Conservation (phyloP, 2,113 vertebrate species). For the Etia nguti region DNA sequence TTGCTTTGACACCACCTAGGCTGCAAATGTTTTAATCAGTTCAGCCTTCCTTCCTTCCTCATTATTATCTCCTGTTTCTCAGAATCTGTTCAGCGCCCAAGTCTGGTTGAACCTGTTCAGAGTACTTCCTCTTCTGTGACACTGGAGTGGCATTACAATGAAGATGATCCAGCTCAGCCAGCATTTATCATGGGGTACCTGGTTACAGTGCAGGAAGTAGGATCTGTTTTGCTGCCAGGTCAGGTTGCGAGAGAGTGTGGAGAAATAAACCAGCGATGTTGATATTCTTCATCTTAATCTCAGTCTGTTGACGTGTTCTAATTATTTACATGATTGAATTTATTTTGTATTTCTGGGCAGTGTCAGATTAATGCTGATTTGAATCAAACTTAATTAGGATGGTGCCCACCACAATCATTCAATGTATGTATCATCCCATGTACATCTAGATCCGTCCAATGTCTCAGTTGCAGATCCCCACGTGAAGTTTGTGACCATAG, state of each 20-base stretch:
- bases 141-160: slow-evolving; percentile 56
- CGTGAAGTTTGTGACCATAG: slow-evolving; percentile 38
- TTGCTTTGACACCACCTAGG: background rate
- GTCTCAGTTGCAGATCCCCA: slow-evolving; percentile 16
- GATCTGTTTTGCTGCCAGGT: background rate
- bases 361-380: background rate
- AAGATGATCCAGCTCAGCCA: slow-evolving; percentile 25
- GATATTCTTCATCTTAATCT: background rate
- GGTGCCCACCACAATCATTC: background rate
- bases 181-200: slow-evolving; percentile 63
- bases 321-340: background rate
- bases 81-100: slow-evolving; percentile 26
- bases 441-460: slow-evolving; percentile 10
- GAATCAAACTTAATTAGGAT: background rate
- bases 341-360: background rate
- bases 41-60: background rate
- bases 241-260: background rate
- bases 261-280: background rate
- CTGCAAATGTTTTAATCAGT: background rate
- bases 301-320: background rate
- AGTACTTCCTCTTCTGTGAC: slow-evolving; percentile 41
- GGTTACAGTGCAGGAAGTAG: slow-evolving; percentile 14
- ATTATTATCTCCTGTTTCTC: background rate
- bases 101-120: background rate
- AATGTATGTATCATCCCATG: background rate